Conservation (phyloP, 2,888 invertebrate species). For the Pseudolycoriella hygida region DNA sequence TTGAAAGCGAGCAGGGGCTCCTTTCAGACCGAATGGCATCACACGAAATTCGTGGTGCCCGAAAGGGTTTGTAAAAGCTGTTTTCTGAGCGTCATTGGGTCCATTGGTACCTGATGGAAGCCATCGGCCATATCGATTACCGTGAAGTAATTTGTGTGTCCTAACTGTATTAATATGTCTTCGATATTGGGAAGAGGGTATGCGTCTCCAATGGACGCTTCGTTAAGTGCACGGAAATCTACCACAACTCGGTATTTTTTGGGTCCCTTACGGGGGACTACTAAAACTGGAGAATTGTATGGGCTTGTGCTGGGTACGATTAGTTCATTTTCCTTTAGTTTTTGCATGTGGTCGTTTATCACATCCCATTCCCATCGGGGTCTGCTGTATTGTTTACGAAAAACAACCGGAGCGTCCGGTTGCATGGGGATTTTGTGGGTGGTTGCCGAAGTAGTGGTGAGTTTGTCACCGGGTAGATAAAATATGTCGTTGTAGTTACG, state of each 20-base stretch:
- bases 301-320: neutral
- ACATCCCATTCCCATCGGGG: neutral
- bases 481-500: neutral
- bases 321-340: neutral
- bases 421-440: neutral
- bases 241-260: no score
- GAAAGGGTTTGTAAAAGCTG: constrained; percentile 9
- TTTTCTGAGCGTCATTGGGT: constrained; percentile 6
- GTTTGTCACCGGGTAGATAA: neutral
- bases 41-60: constrained; percentile 10
- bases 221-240: no score
- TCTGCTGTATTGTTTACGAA: neutral
- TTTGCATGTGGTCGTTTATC: neutral
- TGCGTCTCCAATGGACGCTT: no score
- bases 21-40: constrained; percentile 7
- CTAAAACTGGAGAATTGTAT: neutral
- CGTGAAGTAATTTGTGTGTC: neutral
- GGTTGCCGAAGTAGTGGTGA: neutral
- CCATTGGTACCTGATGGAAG: neutral
- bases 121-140: neutral
- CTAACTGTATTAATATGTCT: constrained; percentile 18
- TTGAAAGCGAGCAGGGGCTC: constrained; percentile 7
- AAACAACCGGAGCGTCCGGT: neutral
- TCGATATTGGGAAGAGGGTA: no score
- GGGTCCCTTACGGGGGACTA: no score